Evolutionary conservation across 92 coral and sea anemone species (phyloP).

Genomic region (Siderastrea radians): DNA sequence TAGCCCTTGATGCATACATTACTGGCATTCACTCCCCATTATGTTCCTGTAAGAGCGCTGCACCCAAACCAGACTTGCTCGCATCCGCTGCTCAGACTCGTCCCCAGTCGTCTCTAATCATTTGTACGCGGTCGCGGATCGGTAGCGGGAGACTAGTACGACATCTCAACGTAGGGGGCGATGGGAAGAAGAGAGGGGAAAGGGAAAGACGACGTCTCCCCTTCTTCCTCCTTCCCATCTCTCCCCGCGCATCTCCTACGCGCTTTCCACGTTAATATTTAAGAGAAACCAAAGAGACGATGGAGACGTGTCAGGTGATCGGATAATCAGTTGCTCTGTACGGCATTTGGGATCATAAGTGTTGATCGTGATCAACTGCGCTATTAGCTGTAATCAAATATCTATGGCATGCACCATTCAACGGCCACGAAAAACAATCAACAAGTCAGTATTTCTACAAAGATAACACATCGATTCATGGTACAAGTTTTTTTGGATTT

Average conservation of each 20-base stretch:
- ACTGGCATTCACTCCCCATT: slow-evolving; percentile 57
- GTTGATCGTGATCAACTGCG: slow-evolving; percentile 53
- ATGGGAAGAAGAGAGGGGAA: too few relatives aligned
- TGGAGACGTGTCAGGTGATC: neutral
- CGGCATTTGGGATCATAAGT: slow-evolving; percentile 82
- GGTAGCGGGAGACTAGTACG: too few relatives aligned
- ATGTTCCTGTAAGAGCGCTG: slow-evolving; percentile 54
- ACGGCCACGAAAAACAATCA: slow-evolving; percentile 71
- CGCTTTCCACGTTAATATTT: too few relatives aligned
- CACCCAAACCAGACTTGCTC: slow-evolving; percentile 49
- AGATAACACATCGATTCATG: slow-evolving; percentile 30
- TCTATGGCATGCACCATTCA: slow-evolving; percentile 71
- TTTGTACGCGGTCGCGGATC: too few relatives aligned
- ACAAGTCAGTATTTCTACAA: slow-evolving; percentile 59
- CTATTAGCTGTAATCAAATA: slow-evolving; percentile 80
- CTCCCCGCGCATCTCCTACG: too few relatives aligned
- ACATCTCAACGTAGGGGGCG: too few relatives aligned
- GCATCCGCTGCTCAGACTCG: neutral
- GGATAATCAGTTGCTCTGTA: slow-evolving; percentile 84
- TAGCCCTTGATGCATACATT: slow-evolving; percentile 61
- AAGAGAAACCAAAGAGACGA: too few relatives aligned
- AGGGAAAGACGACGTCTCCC: too few relatives aligned
- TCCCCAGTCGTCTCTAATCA: too few relatives aligned
- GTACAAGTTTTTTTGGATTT: neutral
- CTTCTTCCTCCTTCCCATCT: too few relatives aligned